phyloP scores from a whole-genome alignment of 1,140 invertebrate genomes.

The Chymomyza costata region DNA sequence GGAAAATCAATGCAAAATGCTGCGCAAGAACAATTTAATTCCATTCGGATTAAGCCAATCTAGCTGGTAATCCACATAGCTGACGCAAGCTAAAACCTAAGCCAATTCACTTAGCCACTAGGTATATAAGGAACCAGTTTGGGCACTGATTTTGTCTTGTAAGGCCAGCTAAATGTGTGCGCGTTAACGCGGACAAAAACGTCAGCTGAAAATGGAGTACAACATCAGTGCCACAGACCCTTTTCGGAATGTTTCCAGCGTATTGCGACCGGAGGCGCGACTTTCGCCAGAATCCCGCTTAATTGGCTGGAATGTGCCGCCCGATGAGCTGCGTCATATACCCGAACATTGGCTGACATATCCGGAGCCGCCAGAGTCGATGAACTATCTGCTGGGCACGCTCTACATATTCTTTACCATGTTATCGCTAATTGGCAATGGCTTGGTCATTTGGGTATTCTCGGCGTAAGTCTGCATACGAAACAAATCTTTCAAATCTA shows the following conservation, averaged over 20 bases:
- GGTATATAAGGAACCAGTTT: slow-evolving; percentile 29
- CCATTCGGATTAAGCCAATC: slow-evolving; percentile 52
- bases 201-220: slow-evolving; percentile 34
- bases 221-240: slow-evolving; percentile 25
- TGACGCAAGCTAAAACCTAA: slow-evolving; percentile 22
- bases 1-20: slow-evolving; percentile 48
- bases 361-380: slow-evolving; percentile 86
- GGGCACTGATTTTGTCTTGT: slow-evolving; percentile 54
- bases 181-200: neutral
- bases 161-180: slow-evolving; percentile 13
- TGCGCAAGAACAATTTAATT: slow-evolving; percentile 37
- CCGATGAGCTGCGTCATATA: slow-evolving; percentile 85
- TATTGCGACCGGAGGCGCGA: slow-evolving; percentile 50
- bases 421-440: slow-evolving; percentile 87
- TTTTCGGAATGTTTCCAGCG: slow-evolving; percentile 55
- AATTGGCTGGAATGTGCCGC: slow-evolving; percentile 86
- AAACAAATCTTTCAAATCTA: neutral
- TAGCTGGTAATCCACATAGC: slow-evolving; percentile 30
- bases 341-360: slow-evolving; percentile 90
- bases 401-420: slow-evolving; percentile 88
- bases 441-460: slow-evolving; percentile 93
- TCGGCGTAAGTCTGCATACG: slow-evolving; percentile 31
- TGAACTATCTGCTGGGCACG: slow-evolving; percentile 90
- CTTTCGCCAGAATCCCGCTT: slow-evolving; percentile 75
- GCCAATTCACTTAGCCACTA: slow-evolving; percentile 49